Base-by-base conservation (phyloP, 1,140 invertebrate species). In the Bactericera cockerelli region DNA sequence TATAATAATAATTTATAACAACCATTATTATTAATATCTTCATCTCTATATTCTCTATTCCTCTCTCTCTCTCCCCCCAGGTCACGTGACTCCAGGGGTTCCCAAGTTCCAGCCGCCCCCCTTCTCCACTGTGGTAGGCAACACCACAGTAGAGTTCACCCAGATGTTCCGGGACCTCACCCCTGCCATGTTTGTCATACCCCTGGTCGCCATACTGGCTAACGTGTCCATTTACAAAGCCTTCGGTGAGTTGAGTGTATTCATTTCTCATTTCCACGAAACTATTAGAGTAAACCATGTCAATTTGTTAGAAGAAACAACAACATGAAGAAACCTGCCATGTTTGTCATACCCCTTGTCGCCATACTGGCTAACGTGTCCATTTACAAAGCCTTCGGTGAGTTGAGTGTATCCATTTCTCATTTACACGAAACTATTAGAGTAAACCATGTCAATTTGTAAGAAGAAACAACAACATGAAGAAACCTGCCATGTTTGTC, bases 181-280 rank as follows among this genome's bases (percentile, higher is more conserved):
- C 13, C 73, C 77, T 2, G 83, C 82, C 1, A 71, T 87, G 19
- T 65, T 84, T n/a, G 74, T 88, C 0, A 70, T 87, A 24, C 84
- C 86, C 13, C 65, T 88, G 1, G 76, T 89, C 8, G 79, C 81
- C 14, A 77, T 88, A 36, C 72, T 88, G 42, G 83, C 84, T 25
- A 86, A 87, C 63, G 79, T 88, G 8, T 85, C 86, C 1, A 87
- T 88, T 60, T 85, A 83, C 1, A 89, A 87, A 73, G 80, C 82
- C 57, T 88, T 86, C 65, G 74, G 81, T 84, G 71, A 77, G 73
- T n/a, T n/a, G n/a, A n/a, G 59, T 62, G 24, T 39, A 26, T 13
- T 13, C n/a, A 38, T 38, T 13, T 13, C n/a, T 38, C 13, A n/a
- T n/a, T n/a, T n/a, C n/a, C n/a, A n/a, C n/a, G n/a, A n/a, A n/a